phyloP scores from a whole-genome alignment of 2,888 invertebrate genomes.

The Pachliopta kotzebuea region DNA sequence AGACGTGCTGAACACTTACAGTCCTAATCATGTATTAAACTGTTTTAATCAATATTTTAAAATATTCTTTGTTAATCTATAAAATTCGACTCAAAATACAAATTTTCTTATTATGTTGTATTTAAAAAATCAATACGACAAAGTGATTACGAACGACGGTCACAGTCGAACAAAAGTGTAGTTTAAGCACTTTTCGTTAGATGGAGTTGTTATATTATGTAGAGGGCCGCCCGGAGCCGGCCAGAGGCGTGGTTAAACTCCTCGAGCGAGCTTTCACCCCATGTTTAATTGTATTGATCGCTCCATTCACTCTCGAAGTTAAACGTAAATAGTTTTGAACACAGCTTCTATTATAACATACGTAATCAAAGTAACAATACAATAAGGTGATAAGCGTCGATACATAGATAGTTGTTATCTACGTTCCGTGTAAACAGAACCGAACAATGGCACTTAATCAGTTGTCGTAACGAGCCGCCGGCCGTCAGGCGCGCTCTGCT shows the following conservation, averaged over 20 bases:
- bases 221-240: slow-evolving; percentile 45
- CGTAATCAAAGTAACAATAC: slow-evolving; percentile 34
- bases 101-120: neutral
- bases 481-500: slow-evolving; percentile 52
- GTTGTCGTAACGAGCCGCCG: slow-evolving; percentile 49
- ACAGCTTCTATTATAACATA: slow-evolving; percentile 49
- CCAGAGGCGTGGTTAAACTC: slow-evolving; percentile 58
- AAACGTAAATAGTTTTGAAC: slow-evolving; percentile 52
- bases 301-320: slow-evolving; percentile 39
- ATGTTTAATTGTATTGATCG: slow-evolving; percentile 65
- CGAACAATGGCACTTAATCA: slow-evolving; percentile 55
- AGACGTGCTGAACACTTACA: too few species aligned
- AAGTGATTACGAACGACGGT: slow-evolving; percentile 13
- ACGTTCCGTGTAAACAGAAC: slow-evolving; percentile 41
- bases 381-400: slow-evolving; percentile 41
- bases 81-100: too few species aligned
- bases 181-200: slow-evolving; percentile 41
- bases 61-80: too few species aligned
- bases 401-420: slow-evolving; percentile 48
- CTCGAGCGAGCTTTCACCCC: slow-evolving; percentile 62
- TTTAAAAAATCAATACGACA: slow-evolving; percentile 23
- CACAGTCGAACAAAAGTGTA: slow-evolving; percentile 14
- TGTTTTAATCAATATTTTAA: too few species aligned
- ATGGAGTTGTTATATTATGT: slow-evolving; percentile 49
- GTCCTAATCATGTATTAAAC: too few species aligned